Percentiles rank a stretch among this genome's conserved stretches.
phyloP scores from a whole-genome alignment of 2,113 vertebrate species.

The Gallinago undulata region DNA sequence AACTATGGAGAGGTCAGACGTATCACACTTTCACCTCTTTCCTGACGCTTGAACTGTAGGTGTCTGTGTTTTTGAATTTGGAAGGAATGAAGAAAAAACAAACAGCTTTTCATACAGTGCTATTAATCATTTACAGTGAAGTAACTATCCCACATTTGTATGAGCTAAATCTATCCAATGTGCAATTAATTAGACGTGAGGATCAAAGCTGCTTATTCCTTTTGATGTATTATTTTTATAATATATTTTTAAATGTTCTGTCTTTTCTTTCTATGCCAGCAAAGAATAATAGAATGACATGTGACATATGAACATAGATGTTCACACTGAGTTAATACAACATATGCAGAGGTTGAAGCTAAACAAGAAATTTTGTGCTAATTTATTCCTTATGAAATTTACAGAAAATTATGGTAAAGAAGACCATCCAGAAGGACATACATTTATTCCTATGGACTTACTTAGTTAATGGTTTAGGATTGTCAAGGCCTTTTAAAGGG shows the following conservation, averaged over 20 bases:
- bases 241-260: slow-evolving; percentile 50
- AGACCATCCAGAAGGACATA: not conserved
- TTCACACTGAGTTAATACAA: slow-evolving; percentile 9
- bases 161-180: slow-evolving; percentile 60
- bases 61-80: not conserved
- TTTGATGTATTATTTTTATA: slow-evolving; percentile 76
- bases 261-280: slow-evolving; percentile 41
- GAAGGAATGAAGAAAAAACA: slow-evolving; percentile 52
- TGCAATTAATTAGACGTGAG: slow-evolving; percentile 71
- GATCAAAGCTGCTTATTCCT: slow-evolving; percentile 68
- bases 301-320: slow-evolving; percentile 29
- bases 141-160: slow-evolving; percentile 48
- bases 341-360: not conserved
- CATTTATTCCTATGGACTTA: not conserved
- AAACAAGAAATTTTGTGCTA: not conserved
- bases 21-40: not conserved
- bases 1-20: not conserved
- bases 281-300: slow-evolving; percentile 67
- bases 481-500: not conserved
- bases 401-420: not conserved
- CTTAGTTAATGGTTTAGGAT: not conserved
- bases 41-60: slow-evolving; percentile 8
- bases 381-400: slow-evolving; percentile 7
- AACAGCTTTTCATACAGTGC: slow-evolving; percentile 35
- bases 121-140: slow-evolving; percentile 73